These are phyloP conservation scores for Pheosia tremula DNA, from an alignment of 2,888 invertebrate genomes.

Conservation along the genomic window DNA sequence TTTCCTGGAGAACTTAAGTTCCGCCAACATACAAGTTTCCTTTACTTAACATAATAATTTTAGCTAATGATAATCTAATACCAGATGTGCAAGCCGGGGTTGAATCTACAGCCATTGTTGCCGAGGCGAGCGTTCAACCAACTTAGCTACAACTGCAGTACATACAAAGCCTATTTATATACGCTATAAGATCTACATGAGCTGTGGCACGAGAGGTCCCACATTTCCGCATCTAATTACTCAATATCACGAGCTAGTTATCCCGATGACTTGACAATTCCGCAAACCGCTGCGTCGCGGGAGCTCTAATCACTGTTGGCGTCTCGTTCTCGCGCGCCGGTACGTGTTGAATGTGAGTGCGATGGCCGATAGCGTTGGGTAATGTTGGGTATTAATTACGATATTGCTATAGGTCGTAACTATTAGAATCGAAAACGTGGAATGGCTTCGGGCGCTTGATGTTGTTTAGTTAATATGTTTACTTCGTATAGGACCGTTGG, in stretches of 20 bases:
- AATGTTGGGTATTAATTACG: neutral
- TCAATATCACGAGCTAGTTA: conserved; percentile 35
- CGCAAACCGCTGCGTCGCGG: conserved; percentile 13
- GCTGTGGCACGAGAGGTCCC: neutral
- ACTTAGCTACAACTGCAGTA: no score
- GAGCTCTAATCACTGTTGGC: conserved; percentile 10
- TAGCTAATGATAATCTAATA: no score
- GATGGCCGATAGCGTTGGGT: conserved; percentile 2
- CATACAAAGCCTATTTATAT: no score
- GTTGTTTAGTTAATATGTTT: no score
- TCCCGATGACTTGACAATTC: conserved; percentile 31
- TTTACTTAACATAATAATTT: no score
- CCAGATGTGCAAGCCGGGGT: no score
- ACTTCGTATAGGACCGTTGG: no score
- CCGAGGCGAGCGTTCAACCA: no score
- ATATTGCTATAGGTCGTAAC: neutral
- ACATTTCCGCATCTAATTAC: conserved; percentile 16
- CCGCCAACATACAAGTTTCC: no score
- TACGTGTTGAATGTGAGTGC: conserved; percentile 8
- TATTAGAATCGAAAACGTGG: neutral
- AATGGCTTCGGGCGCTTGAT: neutral
- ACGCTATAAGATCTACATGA: no score
- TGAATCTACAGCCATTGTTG: no score
- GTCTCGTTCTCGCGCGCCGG: conserved; percentile 17
- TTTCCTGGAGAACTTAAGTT: no score